Evolutionary conservation across 2,797 vertebrate genomes (phyloP).

Genomic region (Champsocephalus gunnari): DNA sequence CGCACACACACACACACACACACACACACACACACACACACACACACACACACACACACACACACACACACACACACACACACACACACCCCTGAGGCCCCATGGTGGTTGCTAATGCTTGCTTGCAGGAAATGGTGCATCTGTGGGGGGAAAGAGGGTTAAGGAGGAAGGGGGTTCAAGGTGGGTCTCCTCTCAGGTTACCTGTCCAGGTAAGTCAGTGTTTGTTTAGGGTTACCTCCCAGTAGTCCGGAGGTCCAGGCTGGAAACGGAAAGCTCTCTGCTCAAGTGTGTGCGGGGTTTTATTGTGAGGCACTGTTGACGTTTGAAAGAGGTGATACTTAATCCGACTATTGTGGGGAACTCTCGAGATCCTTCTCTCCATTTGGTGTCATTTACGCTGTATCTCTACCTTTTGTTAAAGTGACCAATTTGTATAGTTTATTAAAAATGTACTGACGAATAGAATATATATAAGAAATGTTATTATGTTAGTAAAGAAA

Average conservation of each 20-base stretch:
- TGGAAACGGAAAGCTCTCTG: conserved; percentile 51
- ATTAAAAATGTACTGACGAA: no score
- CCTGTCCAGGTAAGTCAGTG: conserved; percentile 85
- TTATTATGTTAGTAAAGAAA: no score
- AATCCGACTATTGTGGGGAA: conserved; percentile 51
- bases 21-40: conserved; percentile 32
- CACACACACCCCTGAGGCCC: conserved; percentile 56
- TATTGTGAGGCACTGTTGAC: conserved; percentile 54
- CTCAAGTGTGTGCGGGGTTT: conserved; percentile 38
- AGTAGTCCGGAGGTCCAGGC: conserved; percentile 72
- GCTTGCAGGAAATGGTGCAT: conserved; percentile 60
- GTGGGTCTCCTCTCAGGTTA: conserved; percentile 81
- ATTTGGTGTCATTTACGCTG: neutral
- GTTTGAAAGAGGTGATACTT: conserved; percentile 57
- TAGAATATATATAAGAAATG: no score
- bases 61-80: conserved; percentile 50
- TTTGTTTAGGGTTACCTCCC: conserved; percentile 84
- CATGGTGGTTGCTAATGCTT: conserved; percentile 51
- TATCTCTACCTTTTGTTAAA: neutral
- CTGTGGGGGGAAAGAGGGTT: neutral
- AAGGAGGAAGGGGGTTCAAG: conserved; percentile 42
- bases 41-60: conserved; percentile 48
- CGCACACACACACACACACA: conserved; percentile 51
- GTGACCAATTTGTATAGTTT: no score
- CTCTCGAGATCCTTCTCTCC: conserved; percentile 1